phyloP scores from a whole-genome alignment of 2,797 vertebrate species.

The Sebastes kiyomatsui region DNA sequence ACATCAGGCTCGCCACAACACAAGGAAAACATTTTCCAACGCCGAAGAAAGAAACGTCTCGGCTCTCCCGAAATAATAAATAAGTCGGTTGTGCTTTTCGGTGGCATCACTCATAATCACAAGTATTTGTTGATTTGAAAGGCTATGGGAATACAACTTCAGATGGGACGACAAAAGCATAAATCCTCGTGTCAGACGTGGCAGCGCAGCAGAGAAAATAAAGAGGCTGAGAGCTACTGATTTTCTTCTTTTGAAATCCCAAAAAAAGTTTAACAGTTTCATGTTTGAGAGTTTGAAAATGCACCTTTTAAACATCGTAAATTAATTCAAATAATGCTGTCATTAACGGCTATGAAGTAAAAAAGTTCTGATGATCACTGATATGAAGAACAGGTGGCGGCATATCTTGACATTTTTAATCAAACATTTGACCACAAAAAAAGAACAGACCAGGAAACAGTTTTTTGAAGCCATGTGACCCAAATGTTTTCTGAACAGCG shows the following conservation, averaged over 20 bases:
- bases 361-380: background rate
- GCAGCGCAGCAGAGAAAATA: conserved; percentile 14
- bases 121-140: conserved; percentile 82
- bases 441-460: background rate
- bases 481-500: conserved; percentile 21
- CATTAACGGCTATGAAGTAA: background rate
- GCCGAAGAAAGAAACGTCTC: conserved; percentile 46
- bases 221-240: conserved; percentile 42
- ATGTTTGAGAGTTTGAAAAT: conserved; percentile 13
- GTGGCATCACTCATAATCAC: conserved; percentile 85
- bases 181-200: conserved; percentile 55
- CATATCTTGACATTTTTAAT: conserved; percentile 13
- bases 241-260: conserved; percentile 18
- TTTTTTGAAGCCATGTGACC: background rate
- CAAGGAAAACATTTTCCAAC: conserved; percentile 75
- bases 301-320: background rate
- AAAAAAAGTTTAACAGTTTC: background rate
- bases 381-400: background rate
- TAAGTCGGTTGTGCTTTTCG: conserved; percentile 70
- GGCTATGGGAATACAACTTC: conserved; percentile 61
- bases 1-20: conserved; percentile 72
- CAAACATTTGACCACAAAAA: conserved; percentile 9
- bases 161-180: conserved; percentile 66
- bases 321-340: background rate
- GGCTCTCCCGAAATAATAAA: conserved; percentile 67